Conservation (phyloP, 2,797 vertebrate genomes). For the Lithobates pipiens region DNA sequence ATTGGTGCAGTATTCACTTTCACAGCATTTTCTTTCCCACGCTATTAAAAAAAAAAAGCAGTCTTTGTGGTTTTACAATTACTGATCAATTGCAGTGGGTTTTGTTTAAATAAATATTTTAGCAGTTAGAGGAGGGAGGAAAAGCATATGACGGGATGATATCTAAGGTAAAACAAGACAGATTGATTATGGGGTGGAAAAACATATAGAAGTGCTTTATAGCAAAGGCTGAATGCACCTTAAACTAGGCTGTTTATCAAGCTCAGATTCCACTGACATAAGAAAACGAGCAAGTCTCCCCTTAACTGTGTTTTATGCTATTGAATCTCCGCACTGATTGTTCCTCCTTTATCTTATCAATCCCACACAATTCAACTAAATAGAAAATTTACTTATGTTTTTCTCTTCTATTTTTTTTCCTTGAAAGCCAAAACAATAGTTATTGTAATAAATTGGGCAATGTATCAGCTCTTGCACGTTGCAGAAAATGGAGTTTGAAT, state of each 20-base stretch:
- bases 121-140: slow-evolving; percentile 30
- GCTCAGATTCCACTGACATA: slow-evolving; percentile 58
- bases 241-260: slow-evolving; percentile 54
- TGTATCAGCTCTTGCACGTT: background rate
- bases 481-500: slow-evolving; percentile 26
- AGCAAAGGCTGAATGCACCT: slow-evolving; percentile 47
- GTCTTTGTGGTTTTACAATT: slow-evolving; percentile 1
- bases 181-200: slow-evolving; percentile 55
- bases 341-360: slow-evolving; percentile 56
- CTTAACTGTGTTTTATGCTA: slow-evolving; percentile 59
- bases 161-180: slow-evolving; percentile 51
- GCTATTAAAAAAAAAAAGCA: background rate
- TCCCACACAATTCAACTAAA: slow-evolving; percentile 51
- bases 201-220: slow-evolving; percentile 55
- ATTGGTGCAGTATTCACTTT: background rate
- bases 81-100: background rate
- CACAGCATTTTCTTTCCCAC: background rate
- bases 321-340: slow-evolving; percentile 52
- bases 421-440: slow-evolving; percentile 43
- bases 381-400: slow-evolving; percentile 48
- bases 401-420: slow-evolving; percentile 21
- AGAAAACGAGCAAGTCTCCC: slow-evolving; percentile 29
- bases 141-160: slow-evolving; percentile 27
- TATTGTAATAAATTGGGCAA: slow-evolving; percentile 48
- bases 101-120: slow-evolving; percentile 53